phyloP scores from a whole-genome alignment of 2,797 vertebrate genomes.

The Peromyscus nudipes region DNA sequence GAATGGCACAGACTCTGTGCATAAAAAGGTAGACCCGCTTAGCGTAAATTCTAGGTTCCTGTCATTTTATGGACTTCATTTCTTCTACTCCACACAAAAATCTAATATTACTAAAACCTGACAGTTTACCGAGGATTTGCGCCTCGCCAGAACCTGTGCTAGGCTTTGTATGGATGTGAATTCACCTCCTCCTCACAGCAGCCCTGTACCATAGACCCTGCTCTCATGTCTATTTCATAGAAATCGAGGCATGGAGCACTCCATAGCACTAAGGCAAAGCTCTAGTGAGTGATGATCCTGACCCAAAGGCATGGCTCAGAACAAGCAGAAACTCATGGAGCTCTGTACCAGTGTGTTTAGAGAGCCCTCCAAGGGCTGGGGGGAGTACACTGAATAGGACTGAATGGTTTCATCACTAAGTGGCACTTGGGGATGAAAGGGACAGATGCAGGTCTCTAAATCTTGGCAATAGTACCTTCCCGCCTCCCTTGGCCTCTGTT shows the following conservation, averaged over 20 bases:
- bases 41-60: background rate
- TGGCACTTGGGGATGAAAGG: background rate
- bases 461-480: background rate
- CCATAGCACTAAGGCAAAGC: background rate
- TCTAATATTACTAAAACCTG: slow-evolving; percentile 18
- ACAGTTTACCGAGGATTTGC: background rate
- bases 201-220: background rate
- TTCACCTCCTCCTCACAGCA: background rate
- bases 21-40: background rate
- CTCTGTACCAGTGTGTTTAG: background rate
- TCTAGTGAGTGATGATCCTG: background rate
- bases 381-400: background rate
- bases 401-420: background rate
- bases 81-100: slow-evolving; percentile 36
- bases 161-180: background rate
- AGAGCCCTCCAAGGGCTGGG: rapidly evolving
- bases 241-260: background rate
- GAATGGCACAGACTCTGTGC: background rate
- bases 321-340: background rate
- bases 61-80: background rate
- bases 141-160: background rate
- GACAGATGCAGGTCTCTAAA: background rate
- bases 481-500: background rate
- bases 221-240: background rate
- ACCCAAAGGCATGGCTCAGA: background rate